Percentiles rank a stretch among this genome's conserved stretches.
Conservation (phyloP, 2,888 invertebrate species). For the Microplitis manilae region DNA sequence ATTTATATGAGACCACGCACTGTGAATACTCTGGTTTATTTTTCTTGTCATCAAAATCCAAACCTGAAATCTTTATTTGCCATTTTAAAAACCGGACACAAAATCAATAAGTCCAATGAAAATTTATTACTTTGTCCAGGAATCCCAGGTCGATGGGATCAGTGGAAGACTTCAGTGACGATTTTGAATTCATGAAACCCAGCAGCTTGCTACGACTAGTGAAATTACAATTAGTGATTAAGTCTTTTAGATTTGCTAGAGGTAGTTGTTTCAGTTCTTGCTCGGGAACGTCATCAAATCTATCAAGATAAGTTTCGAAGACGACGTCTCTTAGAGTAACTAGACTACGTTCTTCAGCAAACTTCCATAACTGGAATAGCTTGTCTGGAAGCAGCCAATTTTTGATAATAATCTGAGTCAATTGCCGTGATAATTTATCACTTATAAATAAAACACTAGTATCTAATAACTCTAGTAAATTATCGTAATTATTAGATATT, state of each 20-base stretch:
- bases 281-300: constrained; percentile 56
- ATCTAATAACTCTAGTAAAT: constrained; percentile 57
- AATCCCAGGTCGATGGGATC: no score
- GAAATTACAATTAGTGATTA: constrained; percentile 57
- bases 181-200: constrained; percentile 41
- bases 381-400: constrained; percentile 55
- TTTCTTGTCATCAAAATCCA: constrained; percentile 30
- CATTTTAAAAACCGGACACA: constrained; percentile 30
- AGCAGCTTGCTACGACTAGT: constrained; percentile 46
- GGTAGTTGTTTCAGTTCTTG: constrained; percentile 45
- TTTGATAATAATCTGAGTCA: constrained; percentile 55
- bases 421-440: constrained; percentile 55
- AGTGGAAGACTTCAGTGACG: constrained; percentile 2
- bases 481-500: constrained; percentile 49
- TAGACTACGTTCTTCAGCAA: constrained; percentile 57
- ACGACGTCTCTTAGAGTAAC: constrained; percentile 53
- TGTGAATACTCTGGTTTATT: constrained; percentile 39
- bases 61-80: constrained; percentile 29
- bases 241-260: constrained; percentile 50
- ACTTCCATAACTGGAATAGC: constrained; percentile 57
- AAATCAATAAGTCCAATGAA: constrained; percentile 22
- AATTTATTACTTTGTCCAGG: not conserved
- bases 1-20: constrained; percentile 46
- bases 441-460: constrained; percentile 58
- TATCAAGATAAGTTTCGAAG: constrained; percentile 57